These are phyloP conservation scores for Enteromius fasciolatus DNA, from an alignment of 2,797 vertebrate species.

Conservation along the genomic window DNA sequence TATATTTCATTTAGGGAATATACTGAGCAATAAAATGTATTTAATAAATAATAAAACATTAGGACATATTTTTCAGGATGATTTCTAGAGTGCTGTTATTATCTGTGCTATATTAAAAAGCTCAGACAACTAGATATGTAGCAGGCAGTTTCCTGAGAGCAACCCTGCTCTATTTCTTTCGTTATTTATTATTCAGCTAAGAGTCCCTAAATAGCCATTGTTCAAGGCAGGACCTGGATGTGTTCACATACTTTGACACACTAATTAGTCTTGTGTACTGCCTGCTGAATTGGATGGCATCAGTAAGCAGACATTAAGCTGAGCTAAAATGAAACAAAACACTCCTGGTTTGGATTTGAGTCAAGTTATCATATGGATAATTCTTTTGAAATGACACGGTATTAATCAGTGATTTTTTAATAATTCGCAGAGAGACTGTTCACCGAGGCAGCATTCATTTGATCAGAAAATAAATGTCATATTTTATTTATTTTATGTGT, in stretches of 20 bases:
- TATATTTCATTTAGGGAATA: background rate
- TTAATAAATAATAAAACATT: background rate
- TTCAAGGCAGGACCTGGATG: constrained; percentile 18
- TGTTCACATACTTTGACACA: constrained; percentile 13
- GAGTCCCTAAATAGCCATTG: constrained; percentile 22
- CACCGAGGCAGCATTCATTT: background rate
- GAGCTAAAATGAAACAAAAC: background rate
- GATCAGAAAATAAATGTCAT: background rate
- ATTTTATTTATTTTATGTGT: too few relatives aligned
- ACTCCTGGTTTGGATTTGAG: background rate
- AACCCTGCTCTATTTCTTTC: constrained; percentile 1
- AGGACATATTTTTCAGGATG: background rate
- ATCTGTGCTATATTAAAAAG: background rate
- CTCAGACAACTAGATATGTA: background rate
- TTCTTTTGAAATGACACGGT: constrained; percentile 2
- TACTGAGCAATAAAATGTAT: background rate
- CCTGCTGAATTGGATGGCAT: constrained; percentile 13
- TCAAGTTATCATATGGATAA: background rate
- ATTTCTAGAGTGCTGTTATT: background rate
- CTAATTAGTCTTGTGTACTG: constrained; percentile 4
- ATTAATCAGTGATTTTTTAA: background rate
- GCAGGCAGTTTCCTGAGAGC: background rate
- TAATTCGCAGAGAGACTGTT: background rate
- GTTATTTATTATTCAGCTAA: constrained; percentile 23
- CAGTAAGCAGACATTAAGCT: constrained; percentile 4